Percentiles rank a stretch among this genome's conserved stretches.
These are phyloP conservation scores for Onthophagus taurus DNA, from an alignment of 1,140 invertebrate genomes.

Conservation along the genomic window DNA sequence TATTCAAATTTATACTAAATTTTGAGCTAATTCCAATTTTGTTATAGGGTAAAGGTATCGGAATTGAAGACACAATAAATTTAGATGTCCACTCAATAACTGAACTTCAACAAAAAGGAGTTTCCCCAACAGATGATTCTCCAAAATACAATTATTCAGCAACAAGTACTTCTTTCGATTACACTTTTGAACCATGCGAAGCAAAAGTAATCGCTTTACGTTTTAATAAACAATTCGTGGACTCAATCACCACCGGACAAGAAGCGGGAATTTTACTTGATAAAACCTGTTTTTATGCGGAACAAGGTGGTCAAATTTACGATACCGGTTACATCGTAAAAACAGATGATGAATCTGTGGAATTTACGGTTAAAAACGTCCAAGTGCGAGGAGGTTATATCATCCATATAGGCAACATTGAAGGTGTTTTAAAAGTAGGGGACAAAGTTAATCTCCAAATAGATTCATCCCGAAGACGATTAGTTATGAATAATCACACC, in stretches of 20 bases:
- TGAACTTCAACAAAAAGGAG: slow-evolving; percentile 69
- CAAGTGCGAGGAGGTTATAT: slow-evolving; percentile 95
- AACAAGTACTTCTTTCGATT: slow-evolving; percentile 54
- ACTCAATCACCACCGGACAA: slow-evolving; percentile 71
- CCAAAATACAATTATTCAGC: slow-evolving; percentile 86
- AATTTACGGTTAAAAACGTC: slow-evolving; percentile 90
- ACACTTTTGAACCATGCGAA: slow-evolving; percentile 56
- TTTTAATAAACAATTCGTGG: slow-evolving; percentile 76
- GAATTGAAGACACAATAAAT: slow-evolving; percentile 69
- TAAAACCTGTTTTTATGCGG: slow-evolving; percentile 91
- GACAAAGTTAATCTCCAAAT: slow-evolving; percentile 77
- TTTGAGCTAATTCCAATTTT: background rate
- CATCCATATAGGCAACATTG: slow-evolving; percentile 81
- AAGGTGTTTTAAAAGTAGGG: slow-evolving; percentile 75
- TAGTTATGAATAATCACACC: slow-evolving; percentile 98
- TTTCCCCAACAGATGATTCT: slow-evolving; percentile 82
- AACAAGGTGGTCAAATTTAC: slow-evolving; percentile 97
- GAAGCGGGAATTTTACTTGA: slow-evolving; percentile 92
- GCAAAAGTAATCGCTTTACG: slow-evolving; percentile 63
- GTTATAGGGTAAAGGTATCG: slow-evolving; percentile 55
- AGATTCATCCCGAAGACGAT: slow-evolving; percentile 70
- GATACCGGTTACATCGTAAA: slow-evolving; percentile 95
- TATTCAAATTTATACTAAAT: no score
- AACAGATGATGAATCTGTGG: slow-evolving; percentile 73
- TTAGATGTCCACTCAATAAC: slow-evolving; percentile 94